Percentiles rank a stretch among this genome's conserved stretches.
phyloP scores from a whole-genome alignment of 1,140 invertebrate species.

The Drosophila miranda region DNA sequence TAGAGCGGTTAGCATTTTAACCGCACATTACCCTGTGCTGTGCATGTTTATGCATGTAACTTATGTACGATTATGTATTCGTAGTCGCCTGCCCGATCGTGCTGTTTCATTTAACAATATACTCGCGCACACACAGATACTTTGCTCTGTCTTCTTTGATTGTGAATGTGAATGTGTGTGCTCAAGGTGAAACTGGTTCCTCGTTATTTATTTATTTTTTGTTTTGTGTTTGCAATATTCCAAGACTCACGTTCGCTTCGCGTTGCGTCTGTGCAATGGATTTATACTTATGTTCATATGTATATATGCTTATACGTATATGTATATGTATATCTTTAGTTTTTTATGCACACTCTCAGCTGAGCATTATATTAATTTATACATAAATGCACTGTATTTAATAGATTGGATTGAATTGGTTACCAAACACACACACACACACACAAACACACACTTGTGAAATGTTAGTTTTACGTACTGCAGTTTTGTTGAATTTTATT shows the following conservation, averaged over 20 bases:
- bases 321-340: conserved; percentile 11
- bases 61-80: conserved; percentile 20
- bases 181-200: conserved; percentile 80
- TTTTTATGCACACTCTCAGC: conserved; percentile 27
- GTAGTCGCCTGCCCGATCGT: conserved; percentile 30
- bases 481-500: conserved; percentile 26
- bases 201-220: conserved; percentile 57
- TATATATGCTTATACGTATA: conserved; percentile 3
- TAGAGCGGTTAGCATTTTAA: conserved; percentile 13
- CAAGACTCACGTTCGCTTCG: conserved; percentile 78
- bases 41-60: conserved; percentile 16
- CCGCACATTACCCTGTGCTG: conserved; percentile 6
- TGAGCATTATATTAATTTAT: conserved; percentile 51
- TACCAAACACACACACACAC: conserved; percentile 26
- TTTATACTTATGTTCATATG: conserved; percentile 35
- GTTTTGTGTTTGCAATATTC: conserved; percentile 76
- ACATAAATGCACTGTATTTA: conserved; percentile 45
- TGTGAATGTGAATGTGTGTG: conserved; percentile 12
- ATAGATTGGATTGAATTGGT: conserved; percentile 40
- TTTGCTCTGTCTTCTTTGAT: conserved; percentile 2
- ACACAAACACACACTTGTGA: conserved; percentile 28
- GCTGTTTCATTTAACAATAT: conserved; percentile 27
- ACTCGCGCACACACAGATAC: conserved; percentile 25
- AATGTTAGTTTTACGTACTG: conserved; percentile 44
- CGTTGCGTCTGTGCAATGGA: conserved; percentile 71